Base-by-base conservation (phyloP, 2,113 vertebrate genomes). In the Numida meleagris region DNA sequence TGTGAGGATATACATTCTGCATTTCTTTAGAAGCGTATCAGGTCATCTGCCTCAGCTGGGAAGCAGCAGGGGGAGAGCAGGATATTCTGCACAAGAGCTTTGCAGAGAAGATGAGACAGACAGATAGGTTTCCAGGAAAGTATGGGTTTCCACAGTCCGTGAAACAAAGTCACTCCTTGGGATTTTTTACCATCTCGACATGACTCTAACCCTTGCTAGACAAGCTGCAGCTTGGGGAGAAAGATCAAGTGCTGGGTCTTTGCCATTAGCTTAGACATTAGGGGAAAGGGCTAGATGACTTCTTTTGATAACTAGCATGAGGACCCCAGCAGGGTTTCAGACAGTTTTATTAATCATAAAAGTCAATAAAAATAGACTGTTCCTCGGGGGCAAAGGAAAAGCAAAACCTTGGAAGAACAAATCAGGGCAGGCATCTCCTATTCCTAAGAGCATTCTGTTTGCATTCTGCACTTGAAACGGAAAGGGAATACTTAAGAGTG, bases 291-390 rank as follows among this genome's bases (percentile, higher is more conserved):
- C 81, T 84, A 92, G 95, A 95, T 94, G 90, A 86, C 70, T 93
- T 74, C 84, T 46, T 48, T 53, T 93, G 94, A 95, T 92, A 96
- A 89, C 83, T 58, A 70, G 19, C 48, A 87, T 76, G 77, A 95
- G 93, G 88, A 94, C 81, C 83, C 40, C 83, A 95, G 74, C 74
- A 93, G 74, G 81, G 53, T 62, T 93, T 92, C 90, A 86, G 92
- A 89, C 94, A 95, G 88, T 90, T 95, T 94, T 96, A 95, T 89
- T 90, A 81, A 96, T 94, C 91, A 95, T 84, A 75, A 36, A 95
- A 94, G 61, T 90, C 42, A 90, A 93, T 94, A 68, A 86, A 93
- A 96, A 68, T 40, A 87, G 77, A 48, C 57, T 89, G 1, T 92
- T 94, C 90, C 88, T 92, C 66, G 38, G 83, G 73, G 94, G 33